Conservation (phyloP, 2,113 vertebrate genomes). For the Vimba vimba region DNA sequence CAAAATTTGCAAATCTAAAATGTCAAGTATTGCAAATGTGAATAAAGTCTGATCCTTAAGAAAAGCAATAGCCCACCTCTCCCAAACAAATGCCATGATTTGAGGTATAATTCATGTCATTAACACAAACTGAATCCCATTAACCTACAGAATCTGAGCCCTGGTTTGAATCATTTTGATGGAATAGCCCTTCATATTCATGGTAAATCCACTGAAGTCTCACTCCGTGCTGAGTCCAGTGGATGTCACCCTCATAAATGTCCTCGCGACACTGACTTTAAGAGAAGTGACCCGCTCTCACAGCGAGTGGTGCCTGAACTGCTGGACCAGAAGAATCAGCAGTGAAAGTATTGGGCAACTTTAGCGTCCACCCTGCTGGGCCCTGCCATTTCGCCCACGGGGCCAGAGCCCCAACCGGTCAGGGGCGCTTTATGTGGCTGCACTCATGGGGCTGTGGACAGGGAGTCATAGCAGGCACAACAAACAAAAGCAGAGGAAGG, state of each 20-base stretch:
- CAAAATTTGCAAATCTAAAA: no score
- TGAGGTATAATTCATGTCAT: background rate
- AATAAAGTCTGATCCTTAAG: background rate
- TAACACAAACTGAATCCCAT: background rate
- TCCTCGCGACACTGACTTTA: background rate
- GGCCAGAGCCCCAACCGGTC: slow-evolving; percentile 33
- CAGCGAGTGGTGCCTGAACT: slow-evolving; percentile 5
- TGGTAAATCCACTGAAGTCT: background rate
- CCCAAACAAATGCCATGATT: background rate
- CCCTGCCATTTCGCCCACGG: slow-evolving; percentile 47
- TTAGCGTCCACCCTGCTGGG: slow-evolving; percentile 43
- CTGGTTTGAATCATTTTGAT: background rate
- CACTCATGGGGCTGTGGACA: slow-evolving; percentile 28
- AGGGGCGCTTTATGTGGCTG: slow-evolving; percentile 20
- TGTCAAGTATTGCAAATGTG: background rate
- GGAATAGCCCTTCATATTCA: background rate
- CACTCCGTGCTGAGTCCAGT: background rate
- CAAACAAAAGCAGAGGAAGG: slow-evolving; percentile 41
- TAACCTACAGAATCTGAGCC: background rate
- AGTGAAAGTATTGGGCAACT: slow-evolving; percentile 52
- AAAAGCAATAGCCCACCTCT: background rate
- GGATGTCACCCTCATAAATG: slow-evolving; percentile 35
- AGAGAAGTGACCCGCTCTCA: slow-evolving; percentile 45
- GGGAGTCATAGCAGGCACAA: slow-evolving; percentile 31
- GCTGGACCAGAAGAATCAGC: slow-evolving; percentile 42